Evolutionary conservation across 2,888 invertebrate genomes (phyloP).

Genomic region (Mythimna pallens): DNA sequence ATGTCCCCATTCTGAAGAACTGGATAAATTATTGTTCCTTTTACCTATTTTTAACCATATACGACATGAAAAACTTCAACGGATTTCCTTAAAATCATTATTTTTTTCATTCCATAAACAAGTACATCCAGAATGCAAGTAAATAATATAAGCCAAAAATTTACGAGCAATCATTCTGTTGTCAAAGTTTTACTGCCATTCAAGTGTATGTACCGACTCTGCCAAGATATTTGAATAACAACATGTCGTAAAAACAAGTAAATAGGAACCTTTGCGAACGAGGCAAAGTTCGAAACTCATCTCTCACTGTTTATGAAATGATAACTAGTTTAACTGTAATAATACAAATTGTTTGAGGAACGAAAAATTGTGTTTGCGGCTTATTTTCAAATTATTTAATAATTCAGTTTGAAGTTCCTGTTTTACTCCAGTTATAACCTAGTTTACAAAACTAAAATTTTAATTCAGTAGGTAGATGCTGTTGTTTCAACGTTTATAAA

Average conservation of each 20-base stretch:
- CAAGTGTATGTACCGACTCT: conserved; percentile 52
- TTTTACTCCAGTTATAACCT: neutral
- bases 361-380: conserved; percentile 16
- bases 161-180: conserved; percentile 64
- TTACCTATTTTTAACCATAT: no score
- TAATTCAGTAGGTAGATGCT: neutral
- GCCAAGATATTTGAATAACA: conserved; percentile 66
- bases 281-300: conserved; percentile 54
- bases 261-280: conserved; percentile 45
- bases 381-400: conserved; percentile 19
- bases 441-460: neutral
- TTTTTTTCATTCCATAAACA: conserved; percentile 24
- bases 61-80: neutral
- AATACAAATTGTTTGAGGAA: conserved; percentile 10
- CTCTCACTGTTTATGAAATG: conserved; percentile 49
- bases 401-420: conserved; percentile 14
- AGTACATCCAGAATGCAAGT: conserved; percentile 53
- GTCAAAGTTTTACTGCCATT: conserved; percentile 56
- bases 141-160: conserved; percentile 62
- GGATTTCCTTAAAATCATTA: neutral
- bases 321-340: conserved; percentile 37
- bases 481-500: neutral
- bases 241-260: conserved; percentile 61
- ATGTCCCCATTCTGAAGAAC: neutral
- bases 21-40: neutral